phyloP scores from a whole-genome alignment of 2,888 invertebrate genomes.

The Nemotelus nigrinus region DNA sequence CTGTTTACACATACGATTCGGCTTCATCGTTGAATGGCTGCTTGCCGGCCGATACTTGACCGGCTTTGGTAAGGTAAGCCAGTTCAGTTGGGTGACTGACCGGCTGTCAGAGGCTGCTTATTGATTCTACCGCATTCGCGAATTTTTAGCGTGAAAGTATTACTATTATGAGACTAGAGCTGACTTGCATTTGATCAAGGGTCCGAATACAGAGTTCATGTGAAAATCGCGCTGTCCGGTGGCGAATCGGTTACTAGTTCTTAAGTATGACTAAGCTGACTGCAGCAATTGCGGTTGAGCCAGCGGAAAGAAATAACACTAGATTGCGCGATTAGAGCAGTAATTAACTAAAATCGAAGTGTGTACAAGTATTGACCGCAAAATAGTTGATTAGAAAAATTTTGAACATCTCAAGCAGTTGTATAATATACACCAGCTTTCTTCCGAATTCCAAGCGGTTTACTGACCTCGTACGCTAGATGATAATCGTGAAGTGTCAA shows the following conservation, averaged over 20 bases:
- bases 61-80: conserved; percentile 6
- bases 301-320: no score
- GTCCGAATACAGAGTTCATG: neutral
- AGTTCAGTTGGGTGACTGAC: conserved; percentile 13
- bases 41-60: conserved; percentile 7
- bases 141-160: neutral
- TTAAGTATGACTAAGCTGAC: neutral
- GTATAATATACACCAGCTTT: no score
- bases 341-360: no score
- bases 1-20: conserved; percentile 15
- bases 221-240: conserved; percentile 13
- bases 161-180: neutral
- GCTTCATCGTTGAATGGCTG: neutral
- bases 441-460: no score
- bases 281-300: no score
- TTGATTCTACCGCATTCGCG: conserved; percentile 19
- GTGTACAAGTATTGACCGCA: no score
- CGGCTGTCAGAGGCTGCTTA: conserved; percentile 4
- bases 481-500: no score
- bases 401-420: no score
- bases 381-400: no score
- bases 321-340: no score
- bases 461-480: no score
- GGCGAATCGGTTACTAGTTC: conserved; percentile 27
- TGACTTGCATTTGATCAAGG: neutral